phyloP scores from a whole-genome alignment of 2,113 vertebrate species.

The Murina feae region DNA sequence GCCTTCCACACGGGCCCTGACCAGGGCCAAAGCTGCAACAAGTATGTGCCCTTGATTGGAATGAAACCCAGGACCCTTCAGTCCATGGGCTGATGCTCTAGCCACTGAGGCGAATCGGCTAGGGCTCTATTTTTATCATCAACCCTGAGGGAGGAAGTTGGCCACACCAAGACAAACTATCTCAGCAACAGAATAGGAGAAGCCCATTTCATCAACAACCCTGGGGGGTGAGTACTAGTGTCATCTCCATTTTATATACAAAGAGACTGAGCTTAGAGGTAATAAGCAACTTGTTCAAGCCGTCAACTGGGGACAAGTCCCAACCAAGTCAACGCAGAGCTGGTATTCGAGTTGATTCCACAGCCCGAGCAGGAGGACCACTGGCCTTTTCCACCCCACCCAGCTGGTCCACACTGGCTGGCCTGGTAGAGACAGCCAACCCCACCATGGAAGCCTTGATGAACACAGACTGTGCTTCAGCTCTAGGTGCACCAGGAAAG shows the following conservation, averaged over 20 bases:
- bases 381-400: not conserved
- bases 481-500: not conserved
- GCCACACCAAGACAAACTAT: not conserved
- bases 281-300: not conserved
- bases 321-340: not conserved
- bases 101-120: no score
- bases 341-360: not conserved
- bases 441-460: not conserved
- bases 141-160: not conserved
- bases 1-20: no score
- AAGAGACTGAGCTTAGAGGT: not conserved
- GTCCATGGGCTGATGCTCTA: no score
- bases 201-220: not conserved
- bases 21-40: no score
- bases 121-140: conserved; percentile 25
- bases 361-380: accelerated
- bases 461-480: not conserved
- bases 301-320: not conserved
- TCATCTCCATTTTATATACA: not conserved
- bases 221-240: not conserved
- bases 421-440: not conserved
- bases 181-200: not conserved
- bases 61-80: no score
- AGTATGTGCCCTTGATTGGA: no score
- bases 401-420: not conserved